Percentiles rank a stretch among this genome's conserved stretches.
These are phyloP conservation scores for Acanthaster planci DNA, from an alignment of 35 echinoderm and acorn worm species.

Conservation along the genomic window DNA sequence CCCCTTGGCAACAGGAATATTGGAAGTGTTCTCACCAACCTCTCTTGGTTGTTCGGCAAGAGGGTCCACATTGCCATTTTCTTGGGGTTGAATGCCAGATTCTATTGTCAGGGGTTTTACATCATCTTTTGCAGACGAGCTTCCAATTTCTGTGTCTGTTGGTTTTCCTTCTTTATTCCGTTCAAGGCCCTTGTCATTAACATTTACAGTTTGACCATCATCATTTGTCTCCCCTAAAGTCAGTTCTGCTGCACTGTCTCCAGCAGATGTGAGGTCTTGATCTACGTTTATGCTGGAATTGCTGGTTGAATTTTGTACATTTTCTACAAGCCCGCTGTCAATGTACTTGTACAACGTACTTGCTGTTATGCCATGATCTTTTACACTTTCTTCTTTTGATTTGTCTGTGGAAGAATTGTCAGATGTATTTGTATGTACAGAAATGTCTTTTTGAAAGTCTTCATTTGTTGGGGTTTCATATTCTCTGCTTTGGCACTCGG, in stretches of 20 bases:
- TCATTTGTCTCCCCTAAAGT: no score
- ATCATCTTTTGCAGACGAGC: no score
- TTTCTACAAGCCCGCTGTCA: conserved; percentile 6
- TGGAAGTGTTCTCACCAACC: no score
- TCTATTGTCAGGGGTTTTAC: no score
- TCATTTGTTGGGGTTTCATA: conserved; percentile 6
- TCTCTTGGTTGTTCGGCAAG: no score
- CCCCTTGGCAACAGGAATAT: not conserved
- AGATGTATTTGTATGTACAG: not conserved
- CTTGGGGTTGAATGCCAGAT: no score
- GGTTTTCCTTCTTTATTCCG: no score
- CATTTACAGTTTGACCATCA: no score
- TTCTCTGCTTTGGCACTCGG: conserved; percentile 14
- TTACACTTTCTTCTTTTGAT: not conserved
- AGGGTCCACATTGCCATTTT: no score
- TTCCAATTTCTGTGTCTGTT: no score
- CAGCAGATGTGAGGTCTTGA: not conserved
- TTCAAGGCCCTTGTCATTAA: no score
- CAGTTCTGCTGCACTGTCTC: not conserved
- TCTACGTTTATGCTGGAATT: not conserved
- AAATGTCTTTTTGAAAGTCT: conserved; percentile 2
- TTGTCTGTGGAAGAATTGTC: not conserved
- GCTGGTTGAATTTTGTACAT: not conserved
- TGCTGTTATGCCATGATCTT: not conserved
- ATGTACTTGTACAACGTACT: not conserved